These are phyloP conservation scores for Trichechus manatus DNA, from an alignment of 2,113 vertebrate genomes.

Conservation along the genomic window DNA sequence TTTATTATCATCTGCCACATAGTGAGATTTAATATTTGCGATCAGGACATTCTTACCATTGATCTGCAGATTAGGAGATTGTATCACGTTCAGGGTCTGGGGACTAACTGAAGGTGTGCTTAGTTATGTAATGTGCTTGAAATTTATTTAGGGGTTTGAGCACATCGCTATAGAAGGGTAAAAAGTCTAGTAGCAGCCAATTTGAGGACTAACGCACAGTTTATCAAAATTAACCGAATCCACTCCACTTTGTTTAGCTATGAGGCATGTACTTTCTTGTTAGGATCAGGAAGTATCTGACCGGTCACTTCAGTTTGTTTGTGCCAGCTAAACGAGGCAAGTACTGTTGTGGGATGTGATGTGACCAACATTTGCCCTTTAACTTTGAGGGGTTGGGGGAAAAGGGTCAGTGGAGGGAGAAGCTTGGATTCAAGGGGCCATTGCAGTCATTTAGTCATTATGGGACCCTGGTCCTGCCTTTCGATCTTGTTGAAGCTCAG, in stretches of 20 bases:
- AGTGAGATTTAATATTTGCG: slow-evolving; percentile 8
- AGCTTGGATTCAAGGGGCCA: background rate
- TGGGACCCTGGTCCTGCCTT: background rate
- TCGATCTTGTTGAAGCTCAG: background rate
- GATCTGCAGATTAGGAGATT: background rate
- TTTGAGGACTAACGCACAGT: background rate
- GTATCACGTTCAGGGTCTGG: background rate
- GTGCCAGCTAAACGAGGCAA: background rate
- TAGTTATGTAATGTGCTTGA: background rate
- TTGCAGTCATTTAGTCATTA: background rate
- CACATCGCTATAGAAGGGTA: background rate
- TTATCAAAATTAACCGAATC: background rate
- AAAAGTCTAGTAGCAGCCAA: background rate
- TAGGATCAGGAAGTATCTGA: background rate
- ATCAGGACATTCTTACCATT: background rate
- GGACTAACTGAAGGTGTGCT: background rate
- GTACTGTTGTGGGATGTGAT: background rate
- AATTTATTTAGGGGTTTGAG: background rate
- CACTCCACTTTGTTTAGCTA: background rate
- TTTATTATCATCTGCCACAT: background rate
- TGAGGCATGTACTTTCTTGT: background rate
- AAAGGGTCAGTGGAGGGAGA: background rate
- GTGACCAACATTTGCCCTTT: slow-evolving; percentile 16
- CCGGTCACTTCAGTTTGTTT: background rate
- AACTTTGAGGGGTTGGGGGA: background rate